phyloP scores from a whole-genome alignment of 2,113 vertebrate genomes.

The Crotalus helleri region DNA sequence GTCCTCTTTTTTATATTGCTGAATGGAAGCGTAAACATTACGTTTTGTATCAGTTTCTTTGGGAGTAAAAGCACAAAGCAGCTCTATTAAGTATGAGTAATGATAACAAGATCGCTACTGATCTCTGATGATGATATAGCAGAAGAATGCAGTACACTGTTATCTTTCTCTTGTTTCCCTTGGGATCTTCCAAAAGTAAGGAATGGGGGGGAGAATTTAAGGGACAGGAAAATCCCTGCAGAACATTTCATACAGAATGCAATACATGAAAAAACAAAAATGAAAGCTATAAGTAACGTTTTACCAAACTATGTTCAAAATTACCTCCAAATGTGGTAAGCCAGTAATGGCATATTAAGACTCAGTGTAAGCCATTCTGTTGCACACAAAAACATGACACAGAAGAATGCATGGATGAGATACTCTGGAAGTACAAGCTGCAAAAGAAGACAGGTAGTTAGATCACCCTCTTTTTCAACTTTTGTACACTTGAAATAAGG shows the following conservation, averaged over 20 bases:
- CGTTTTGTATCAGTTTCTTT: not conserved
- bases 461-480: rapidly evolving
- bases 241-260: not conserved
- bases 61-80: not conserved
- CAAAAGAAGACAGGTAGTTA: constrained; percentile 60
- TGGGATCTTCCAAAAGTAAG: not conserved
- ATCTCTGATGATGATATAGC: not conserved
- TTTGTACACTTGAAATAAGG: rapidly evolving
- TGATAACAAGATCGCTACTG: not conserved
- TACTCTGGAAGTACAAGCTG: constrained; percentile 99
- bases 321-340: constrained; percentile 98
- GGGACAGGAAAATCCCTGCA: not conserved
- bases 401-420: constrained; percentile 99
- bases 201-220: not conserved
- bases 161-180: not conserved
- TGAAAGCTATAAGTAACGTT: not conserved
- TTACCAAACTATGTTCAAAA: constrained; percentile 6
- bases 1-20: not conserved
- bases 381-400: constrained; percentile 99
- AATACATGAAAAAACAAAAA: not conserved
- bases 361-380: constrained; percentile 96
- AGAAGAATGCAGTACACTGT: not conserved
- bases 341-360: constrained; percentile 95
- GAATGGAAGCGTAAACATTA: not conserved
- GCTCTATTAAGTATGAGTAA: not conserved